Evolutionary conservation across 1,140 invertebrate species (phyloP), one percentile per base, ranked within the genome.

Genomic region (Lasioglossum baleicum): DNA sequence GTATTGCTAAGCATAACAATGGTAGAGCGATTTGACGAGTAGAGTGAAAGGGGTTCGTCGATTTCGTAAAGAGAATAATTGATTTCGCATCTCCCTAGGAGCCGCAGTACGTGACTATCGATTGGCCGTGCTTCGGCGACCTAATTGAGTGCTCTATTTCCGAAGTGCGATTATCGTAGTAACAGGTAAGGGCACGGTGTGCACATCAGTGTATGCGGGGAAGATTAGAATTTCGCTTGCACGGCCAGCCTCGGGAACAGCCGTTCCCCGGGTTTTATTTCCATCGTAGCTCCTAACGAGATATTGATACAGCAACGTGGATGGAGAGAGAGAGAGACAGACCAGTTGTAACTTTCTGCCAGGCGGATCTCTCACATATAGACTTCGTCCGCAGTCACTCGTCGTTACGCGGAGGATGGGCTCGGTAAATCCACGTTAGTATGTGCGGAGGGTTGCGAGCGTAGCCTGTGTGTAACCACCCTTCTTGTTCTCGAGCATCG

Each of bases 351-450:
- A 84, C 87, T 82, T 82, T 70, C 76, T 53, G 68, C 69, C 76
- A 51, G 15, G 17, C 22, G 53, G n/a, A 44, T 48, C 65, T 13
- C 51, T 60, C 79, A 68, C 81, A 68, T 81, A 85, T 86, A 81
- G 81, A 81, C 67, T 31, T 74, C 75, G 74, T 86, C 82, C 74
- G 69, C 72, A 82, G 83, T 85, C 82, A 78, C 64, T 83, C 82
- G 84, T 87, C 82, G 85, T 86, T 86, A 87, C 75, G 67, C 35
- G 72, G 64, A 70, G 73, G 85, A 87, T 83, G 81, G 83, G 82
- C 81, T 75, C 85, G 73, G 83, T 87, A 87, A 87, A 86, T 87
- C 86, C 81, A 87, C 82, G 86, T 88, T 88, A 87, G 87, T 87
- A 88, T 86, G 86, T 88, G 86, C 84, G 56, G 76, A 84, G 85